Evolutionary conservation across 1,140 invertebrate genomes (phyloP).

Genomic region (Oedothorax gibbosus): DNA sequence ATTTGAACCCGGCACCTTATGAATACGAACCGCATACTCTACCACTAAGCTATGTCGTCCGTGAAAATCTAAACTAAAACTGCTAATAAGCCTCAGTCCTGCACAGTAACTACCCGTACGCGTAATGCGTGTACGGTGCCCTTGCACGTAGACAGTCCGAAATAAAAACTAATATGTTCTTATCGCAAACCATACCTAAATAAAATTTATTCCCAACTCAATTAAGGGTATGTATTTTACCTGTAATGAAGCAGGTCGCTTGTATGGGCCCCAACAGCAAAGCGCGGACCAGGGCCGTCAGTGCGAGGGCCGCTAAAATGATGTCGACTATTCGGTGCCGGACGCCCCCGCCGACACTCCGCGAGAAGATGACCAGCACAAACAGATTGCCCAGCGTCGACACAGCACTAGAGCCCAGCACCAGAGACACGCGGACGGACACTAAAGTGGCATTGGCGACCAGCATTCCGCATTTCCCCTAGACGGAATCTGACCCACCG

Average conservation of each 20-base stretch:
- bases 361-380: conserved; percentile 25
- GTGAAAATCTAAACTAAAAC: too few species aligned
- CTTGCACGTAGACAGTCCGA: too few species aligned
- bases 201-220: too few species aligned
- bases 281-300: conserved; percentile 12
- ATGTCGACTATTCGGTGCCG: conserved; percentile 31
- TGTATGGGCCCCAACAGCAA: conserved; percentile 24
- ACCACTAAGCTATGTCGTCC: too few species aligned
- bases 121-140: too few species aligned
- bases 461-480: not conserved
- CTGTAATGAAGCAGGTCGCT: conserved; percentile 34
- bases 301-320: conserved; percentile 41
- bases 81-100: too few species aligned
- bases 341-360: not conserved
- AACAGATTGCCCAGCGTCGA: conserved; percentile 40
- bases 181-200: too few species aligned
- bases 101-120: too few species aligned
- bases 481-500: conserved; percentile 10
- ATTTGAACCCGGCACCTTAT: too few species aligned
- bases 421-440: not conserved
- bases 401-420: conserved; percentile 8
- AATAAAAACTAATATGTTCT: too few species aligned
- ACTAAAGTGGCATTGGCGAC: not conserved
- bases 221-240: not conserved
- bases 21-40: too few species aligned